A percentile compares a stretch with the other conserved stretches of the same genome.
phyloP scores from a whole-genome alignment of 1,140 invertebrate genomes.

The Teleogryllus occipitalis region DNA sequence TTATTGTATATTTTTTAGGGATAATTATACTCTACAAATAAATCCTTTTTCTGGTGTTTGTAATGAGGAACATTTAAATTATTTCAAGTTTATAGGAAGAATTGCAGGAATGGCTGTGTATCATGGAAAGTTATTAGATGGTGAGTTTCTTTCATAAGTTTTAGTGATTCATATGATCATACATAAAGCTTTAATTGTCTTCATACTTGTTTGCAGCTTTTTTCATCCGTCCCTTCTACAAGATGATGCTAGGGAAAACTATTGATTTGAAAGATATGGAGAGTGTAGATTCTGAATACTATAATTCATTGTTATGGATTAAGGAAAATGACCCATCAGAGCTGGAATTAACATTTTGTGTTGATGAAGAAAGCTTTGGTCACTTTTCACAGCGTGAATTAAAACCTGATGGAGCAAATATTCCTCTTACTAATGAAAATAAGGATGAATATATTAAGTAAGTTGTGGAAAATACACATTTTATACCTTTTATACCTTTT shows the following conservation, averaged over 20 bases:
- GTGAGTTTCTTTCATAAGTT: constrained; percentile 43
- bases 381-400: constrained; percentile 87
- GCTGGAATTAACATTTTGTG: constrained; percentile 87
- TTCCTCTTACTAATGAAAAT: constrained; percentile 87
- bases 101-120: constrained; percentile 98
- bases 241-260: constrained; percentile 95
- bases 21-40: constrained; percentile 98
- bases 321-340: constrained; percentile 95
- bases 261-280: constrained; percentile 98
- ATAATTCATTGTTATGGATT: constrained; percentile 95
- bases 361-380: constrained; percentile 95
- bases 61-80: constrained; percentile 94
- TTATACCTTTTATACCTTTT: neutral
- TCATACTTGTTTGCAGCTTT: constrained; percentile 62
- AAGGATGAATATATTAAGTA: constrained; percentile 96
- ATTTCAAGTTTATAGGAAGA: constrained; percentile 97
- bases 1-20: constrained; percentile 44
- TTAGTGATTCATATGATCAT: neutral
- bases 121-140: constrained; percentile 94
- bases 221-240: constrained; percentile 99
- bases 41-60: constrained; percentile 95
- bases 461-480: constrained; percentile 31
- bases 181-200: neutral
- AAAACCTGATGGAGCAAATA: constrained; percentile 82
- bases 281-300: constrained; percentile 96